Evolutionary conservation across 1,140 invertebrate species (phyloP).

Genomic region (Palaemon carinicauda): DNA sequence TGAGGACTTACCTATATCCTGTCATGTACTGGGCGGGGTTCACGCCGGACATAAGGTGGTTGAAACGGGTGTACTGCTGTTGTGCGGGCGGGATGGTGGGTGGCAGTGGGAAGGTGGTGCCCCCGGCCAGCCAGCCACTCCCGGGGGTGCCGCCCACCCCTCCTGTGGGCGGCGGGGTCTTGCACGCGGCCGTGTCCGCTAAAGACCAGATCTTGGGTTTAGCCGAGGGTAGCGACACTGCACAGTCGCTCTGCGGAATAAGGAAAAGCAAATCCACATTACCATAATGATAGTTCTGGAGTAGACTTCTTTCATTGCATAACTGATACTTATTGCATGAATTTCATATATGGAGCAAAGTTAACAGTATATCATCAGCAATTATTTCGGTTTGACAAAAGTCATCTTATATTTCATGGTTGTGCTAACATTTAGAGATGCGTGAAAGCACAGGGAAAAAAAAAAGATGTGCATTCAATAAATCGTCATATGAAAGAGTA

Average conservation of each 20-base stretch:
- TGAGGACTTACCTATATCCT: slow-evolving; percentile 48
- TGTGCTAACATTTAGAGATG: too few relatives aligned
- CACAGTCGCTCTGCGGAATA: slow-evolving; percentile 68
- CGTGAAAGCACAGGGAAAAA: too few relatives aligned
- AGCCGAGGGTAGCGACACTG: slow-evolving; percentile 83
- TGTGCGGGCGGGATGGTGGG: slow-evolving; percentile 58
- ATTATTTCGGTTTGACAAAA: too few relatives aligned
- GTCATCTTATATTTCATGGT: too few relatives aligned
- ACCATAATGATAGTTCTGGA: too few relatives aligned
- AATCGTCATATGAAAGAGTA: too few relatives aligned
- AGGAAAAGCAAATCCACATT: not conserved
- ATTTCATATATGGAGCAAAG: too few relatives aligned
- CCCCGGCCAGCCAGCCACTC: slow-evolving; percentile 58
- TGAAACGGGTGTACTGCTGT: slow-evolving; percentile 56
- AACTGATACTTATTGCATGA: too few relatives aligned
- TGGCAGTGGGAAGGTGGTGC: slow-evolving; percentile 60
- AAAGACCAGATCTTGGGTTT: slow-evolving; percentile 98
- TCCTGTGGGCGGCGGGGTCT: slow-evolving; percentile 80
- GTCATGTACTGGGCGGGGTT: slow-evolving; percentile 58
- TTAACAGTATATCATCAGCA: too few relatives aligned
- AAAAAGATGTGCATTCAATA: too few relatives aligned
- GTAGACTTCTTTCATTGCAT: too few relatives aligned
- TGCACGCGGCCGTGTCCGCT: slow-evolving; percentile 95
- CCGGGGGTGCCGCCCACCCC: slow-evolving; percentile 44
- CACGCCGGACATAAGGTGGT: slow-evolving; percentile 59